Conservation (phyloP, 2,888 invertebrate species). For the Megastigmus dorsalis region DNA sequence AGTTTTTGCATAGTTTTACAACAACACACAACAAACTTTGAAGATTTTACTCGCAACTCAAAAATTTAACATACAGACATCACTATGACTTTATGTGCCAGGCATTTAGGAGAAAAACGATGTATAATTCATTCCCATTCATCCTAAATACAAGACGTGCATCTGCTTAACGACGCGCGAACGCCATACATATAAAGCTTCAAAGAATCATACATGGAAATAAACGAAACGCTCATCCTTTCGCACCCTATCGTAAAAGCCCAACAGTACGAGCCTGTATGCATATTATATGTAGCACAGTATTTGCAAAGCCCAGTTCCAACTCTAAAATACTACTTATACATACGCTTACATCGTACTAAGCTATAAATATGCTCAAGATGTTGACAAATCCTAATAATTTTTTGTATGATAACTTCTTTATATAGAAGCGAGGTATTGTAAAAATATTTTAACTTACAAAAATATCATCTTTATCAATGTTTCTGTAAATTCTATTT, state of each 20-base stretch:
- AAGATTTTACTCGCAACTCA: too few species aligned
- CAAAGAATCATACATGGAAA: constrained; percentile 18
- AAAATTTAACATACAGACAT: too few species aligned
- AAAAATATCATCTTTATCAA: too few species aligned
- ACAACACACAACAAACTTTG: too few species aligned
- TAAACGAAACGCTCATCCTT: constrained; percentile 17
- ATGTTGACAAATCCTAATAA: too few species aligned
- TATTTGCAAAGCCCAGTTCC: neutral
- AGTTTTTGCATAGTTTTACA: too few species aligned
- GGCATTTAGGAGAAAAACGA: constrained; percentile 34
- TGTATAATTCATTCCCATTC: constrained; percentile 41
- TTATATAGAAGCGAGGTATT: too few species aligned
- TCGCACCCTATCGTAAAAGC: neutral
- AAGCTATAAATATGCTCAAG: too few species aligned
- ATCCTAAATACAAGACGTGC: constrained; percentile 34
- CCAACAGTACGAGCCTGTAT: neutral
- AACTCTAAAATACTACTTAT: neutral
- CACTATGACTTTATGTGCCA: constrained; percentile 12
- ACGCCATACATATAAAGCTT: constrained; percentile 30
- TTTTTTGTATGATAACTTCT: too few species aligned
- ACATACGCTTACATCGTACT: neutral
- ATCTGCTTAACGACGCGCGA: constrained; percentile 47
- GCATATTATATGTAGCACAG: too few species aligned
- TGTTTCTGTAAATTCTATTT: too few species aligned
- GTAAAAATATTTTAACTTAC: too few species aligned